These are phyloP conservation scores for Chelonoidis abingdonii DNA, from an alignment of 2,113 vertebrate species.

Conservation along the genomic window DNA sequence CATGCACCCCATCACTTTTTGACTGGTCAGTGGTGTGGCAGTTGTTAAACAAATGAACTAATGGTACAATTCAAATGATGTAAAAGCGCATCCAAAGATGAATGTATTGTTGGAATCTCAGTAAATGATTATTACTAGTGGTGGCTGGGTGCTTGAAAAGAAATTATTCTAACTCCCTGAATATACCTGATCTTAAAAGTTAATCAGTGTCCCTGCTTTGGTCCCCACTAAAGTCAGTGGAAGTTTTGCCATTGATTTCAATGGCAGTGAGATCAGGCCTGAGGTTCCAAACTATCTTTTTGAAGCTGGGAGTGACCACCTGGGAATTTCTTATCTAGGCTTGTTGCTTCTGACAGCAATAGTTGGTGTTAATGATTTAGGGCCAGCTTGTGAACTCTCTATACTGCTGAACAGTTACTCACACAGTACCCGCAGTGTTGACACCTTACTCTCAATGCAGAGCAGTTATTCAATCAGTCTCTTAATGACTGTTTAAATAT, in stretches of 20 bases:
- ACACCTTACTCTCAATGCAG: neutral
- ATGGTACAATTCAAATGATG: constrained; percentile 32
- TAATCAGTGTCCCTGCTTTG: constrained; percentile 51
- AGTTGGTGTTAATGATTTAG: neutral
- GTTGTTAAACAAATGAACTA: neutral
- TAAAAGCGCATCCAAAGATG: constrained; percentile 33
- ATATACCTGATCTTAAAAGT: neutral
- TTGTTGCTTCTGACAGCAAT: neutral
- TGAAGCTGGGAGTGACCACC: neutral
- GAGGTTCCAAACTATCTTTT: neutral
- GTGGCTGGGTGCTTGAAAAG: constrained; percentile 45
- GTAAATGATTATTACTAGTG: constrained; percentile 55
- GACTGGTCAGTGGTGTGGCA: constrained; percentile 26
- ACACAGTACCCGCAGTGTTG: neutral
- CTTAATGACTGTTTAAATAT: neutral
- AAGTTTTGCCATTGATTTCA: constrained; percentile 26
- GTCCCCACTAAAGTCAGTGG: neutral
- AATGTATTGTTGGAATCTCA: constrained; percentile 60
- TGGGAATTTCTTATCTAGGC: neutral
- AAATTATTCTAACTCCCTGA: constrained; percentile 45
- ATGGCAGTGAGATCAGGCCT: neutral
- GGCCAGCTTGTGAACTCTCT: neutral
- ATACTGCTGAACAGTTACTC: neutral
- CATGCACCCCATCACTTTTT: constrained; percentile 24
- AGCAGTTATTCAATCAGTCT: neutral